Base-by-base conservation (phyloP, 30 jellyfish, hydroid and myxozoan species). In the Chrysaora quinquecirrha region DNA sequence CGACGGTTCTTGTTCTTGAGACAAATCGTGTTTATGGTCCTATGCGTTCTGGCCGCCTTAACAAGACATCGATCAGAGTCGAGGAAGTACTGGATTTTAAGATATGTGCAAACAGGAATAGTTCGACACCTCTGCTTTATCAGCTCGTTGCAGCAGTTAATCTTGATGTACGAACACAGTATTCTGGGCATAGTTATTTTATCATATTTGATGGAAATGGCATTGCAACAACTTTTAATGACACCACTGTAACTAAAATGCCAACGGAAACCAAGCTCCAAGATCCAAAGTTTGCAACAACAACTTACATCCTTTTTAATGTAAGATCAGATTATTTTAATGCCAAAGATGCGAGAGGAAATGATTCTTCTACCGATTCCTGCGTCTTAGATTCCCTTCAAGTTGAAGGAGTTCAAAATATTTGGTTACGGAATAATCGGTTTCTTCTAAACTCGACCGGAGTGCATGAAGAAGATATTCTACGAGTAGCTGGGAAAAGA, bases 161-260 rank as follows among this genome's bases (percentile, higher is more conserved):
- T 27, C 33, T 68, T 14, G n/a, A 30, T 23, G 80, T 64, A 19
- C 24, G 80, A 23, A 67, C 9, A 12, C 72, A 60, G n/a, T n/a
- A n/a, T 60, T 60, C 72, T 10, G 72, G 72, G 22, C 72, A 60
- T 20, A 60, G n/a, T 21, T 10, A 6, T 60, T 9, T 9, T 22
- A 6, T 4, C 72, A 60, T 60, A 10, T 60, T 60, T 60, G 72
- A 60, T 60, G 72, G n/a, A n/a, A 60, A 25, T 60, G 72, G 72
- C n/a, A 60, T n/a, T 21, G 72, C 72, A 60, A n/a, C 12, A 4
- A 60, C 33, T 25, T 60, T 60, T 20, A 25, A 60, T 60, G 72
- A 60, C n/a, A 4, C 28, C 28, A 4, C 23, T 20, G 72, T 60
- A 21, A 60, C 21, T 60, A 9, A 60, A 10, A 60, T 22, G 12